Evolutionary conservation across 2,113 vertebrate species (phyloP).

Genomic region (Mastomys natalensis): DNA sequence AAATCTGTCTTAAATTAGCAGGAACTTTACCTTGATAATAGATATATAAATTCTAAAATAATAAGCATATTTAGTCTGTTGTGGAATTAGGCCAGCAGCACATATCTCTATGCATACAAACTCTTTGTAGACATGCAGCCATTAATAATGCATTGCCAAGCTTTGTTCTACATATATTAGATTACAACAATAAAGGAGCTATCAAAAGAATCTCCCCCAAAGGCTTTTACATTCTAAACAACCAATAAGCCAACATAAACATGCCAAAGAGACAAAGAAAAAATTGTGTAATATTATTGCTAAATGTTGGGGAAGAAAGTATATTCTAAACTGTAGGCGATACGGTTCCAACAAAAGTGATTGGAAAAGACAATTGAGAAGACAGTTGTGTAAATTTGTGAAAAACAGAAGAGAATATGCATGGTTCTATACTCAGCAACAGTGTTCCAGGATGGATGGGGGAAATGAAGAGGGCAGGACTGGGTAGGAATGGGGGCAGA

Average conservation of each 20-base stretch:
- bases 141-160: neutral
- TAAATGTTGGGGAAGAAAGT: neutral
- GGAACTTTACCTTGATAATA: constrained; percentile 12
- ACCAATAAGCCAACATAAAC: neutral
- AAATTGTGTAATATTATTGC: neutral
- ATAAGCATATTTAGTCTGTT: neutral
- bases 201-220: neutral
- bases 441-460: neutral
- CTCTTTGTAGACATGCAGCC: neutral
- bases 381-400: neutral
- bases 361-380: neutral
- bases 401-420: neutral
- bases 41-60: constrained; percentile 36
- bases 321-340: neutral
- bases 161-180: neutral
- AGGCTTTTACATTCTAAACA: neutral
- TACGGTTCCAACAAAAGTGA: neutral
- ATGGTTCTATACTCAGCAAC: neutral
- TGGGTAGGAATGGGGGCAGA: neutral
- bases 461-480: neutral
- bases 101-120: neutral
- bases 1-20: neutral
- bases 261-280: neutral
- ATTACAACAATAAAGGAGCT: neutral
- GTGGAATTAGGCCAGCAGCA: neutral